Percentiles rank a stretch among this genome's conserved stretches.
These are phyloP conservation scores for Isichthys henryi DNA, from an alignment of 2,113 vertebrate species.

Conservation along the genomic window DNA sequence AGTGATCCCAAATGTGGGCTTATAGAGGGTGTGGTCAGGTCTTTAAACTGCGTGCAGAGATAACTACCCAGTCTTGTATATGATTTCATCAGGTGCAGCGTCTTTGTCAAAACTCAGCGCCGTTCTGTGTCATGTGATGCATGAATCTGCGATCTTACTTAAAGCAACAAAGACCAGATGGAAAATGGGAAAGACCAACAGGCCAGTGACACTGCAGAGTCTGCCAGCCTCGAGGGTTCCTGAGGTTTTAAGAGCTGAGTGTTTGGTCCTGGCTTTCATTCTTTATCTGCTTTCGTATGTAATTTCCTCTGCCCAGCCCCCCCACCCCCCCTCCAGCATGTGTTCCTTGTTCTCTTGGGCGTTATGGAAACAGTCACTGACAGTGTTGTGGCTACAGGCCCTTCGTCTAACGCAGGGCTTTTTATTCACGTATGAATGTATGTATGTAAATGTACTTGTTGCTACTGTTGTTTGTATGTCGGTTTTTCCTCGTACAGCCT, in stretches of 20 bases:
- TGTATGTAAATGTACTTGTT: background rate
- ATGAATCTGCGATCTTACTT: background rate
- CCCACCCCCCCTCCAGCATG: background rate
- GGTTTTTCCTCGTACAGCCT: background rate
- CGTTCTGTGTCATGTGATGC: background rate
- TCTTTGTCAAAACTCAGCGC: background rate
- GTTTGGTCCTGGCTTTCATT: background rate
- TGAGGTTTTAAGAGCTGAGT: background rate
- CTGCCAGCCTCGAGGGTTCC: background rate
- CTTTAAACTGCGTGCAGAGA: background rate
- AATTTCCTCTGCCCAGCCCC: background rate
- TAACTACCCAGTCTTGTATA: background rate
- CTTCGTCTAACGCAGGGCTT: background rate
- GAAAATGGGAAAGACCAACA: background rate
- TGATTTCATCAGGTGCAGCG: background rate
- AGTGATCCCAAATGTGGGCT: background rate
- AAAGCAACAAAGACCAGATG: background rate
- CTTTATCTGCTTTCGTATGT: background rate
- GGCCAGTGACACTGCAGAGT: background rate
- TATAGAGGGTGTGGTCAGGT: background rate
- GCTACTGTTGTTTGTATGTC: background rate
- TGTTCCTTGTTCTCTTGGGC: background rate
- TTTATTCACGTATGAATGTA: background rate
- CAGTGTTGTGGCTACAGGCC: background rate
- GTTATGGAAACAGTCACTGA: background rate